Evolutionary conservation across 2,888 invertebrate species (phyloP).

Genomic region (Hydropsyche betteni): DNA sequence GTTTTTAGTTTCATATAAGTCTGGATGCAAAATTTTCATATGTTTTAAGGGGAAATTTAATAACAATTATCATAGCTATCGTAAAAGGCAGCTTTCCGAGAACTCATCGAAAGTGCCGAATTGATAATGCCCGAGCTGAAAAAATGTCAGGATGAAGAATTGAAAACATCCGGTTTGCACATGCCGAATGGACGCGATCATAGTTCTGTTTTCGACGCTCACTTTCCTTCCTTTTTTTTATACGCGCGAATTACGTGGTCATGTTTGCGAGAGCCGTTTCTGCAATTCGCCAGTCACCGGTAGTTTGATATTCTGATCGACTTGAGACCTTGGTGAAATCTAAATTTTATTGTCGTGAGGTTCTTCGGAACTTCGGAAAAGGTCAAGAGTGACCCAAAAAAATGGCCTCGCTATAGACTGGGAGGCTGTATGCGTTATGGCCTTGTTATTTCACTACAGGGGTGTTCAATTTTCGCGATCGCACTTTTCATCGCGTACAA

Average conservation of each 20-base stretch:
- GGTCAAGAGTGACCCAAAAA: slow-evolving; percentile 41
- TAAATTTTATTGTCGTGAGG: slow-evolving; percentile 41
- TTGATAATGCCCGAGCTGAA: no score
- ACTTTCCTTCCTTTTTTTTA: slow-evolving; percentile 18
- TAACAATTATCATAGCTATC: no score
- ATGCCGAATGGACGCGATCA: not conserved
- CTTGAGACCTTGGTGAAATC: slow-evolving; percentile 35
- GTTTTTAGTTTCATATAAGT: no score
- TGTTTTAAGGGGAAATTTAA: no score
- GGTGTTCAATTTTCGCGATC: slow-evolving; percentile 15
- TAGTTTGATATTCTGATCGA: slow-evolving; percentile 27
- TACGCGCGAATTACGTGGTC: not conserved
- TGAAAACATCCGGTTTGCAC: slow-evolving; percentile 2
- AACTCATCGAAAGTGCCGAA: no score
- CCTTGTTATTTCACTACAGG: slow-evolving; percentile 39
- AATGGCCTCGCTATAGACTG: slow-evolving; percentile 36
- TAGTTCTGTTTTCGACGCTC: slow-evolving; percentile 1
- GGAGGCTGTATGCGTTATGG: slow-evolving; percentile 34
- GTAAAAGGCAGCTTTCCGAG: no score
- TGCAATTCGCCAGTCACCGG: slow-evolving; percentile 28
- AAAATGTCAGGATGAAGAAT: not conserved
- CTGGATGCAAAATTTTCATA: no score
- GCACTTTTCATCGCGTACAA: no score
- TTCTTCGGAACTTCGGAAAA: slow-evolving; percentile 40
- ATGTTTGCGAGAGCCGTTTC: not conserved